These are phyloP conservation scores for Puma concolor DNA, from an alignment of 2,113 vertebrate genomes.

Conservation along the genomic window DNA sequence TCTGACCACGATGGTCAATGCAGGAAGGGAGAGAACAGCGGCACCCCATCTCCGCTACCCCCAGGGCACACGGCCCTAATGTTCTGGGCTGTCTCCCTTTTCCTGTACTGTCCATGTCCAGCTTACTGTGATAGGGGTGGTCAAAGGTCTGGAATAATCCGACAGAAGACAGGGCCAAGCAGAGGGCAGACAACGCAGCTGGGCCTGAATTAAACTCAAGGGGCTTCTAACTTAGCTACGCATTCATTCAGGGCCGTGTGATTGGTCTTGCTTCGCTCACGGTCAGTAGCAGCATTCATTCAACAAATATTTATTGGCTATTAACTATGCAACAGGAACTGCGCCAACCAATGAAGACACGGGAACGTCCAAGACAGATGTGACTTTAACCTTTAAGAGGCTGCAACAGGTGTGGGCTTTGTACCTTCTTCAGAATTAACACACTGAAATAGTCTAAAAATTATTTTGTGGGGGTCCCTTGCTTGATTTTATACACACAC, in stretches of 20 bases:
- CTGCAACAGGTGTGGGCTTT: neutral
- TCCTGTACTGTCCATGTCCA: neutral
- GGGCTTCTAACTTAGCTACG: neutral
- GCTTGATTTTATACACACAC: neutral
- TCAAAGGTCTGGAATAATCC: neutral
- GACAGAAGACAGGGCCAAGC: neutral
- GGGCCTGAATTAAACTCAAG: neutral
- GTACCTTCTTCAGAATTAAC: neutral
- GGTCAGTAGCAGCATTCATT: neutral
- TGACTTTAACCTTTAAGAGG: neutral
- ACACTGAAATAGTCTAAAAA: neutral
- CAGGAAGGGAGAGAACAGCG: neutral
- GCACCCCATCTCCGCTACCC: neutral
- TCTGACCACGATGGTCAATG: fast-evolving
- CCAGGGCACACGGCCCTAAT: fast-evolving
- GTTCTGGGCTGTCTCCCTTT: neutral
- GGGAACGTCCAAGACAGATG: neutral
- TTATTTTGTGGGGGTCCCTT: neutral
- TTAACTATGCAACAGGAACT: neutral
- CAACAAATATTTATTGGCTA: neutral
- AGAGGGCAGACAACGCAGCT: neutral
- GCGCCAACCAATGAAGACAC: neutral
- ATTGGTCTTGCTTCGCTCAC: neutral
- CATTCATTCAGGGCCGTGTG: neutral
- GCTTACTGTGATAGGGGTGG: neutral